These are phyloP conservation scores for Catharus ustulatus DNA, from an alignment of 2,797 vertebrate genomes.

Conservation along the genomic window DNA sequence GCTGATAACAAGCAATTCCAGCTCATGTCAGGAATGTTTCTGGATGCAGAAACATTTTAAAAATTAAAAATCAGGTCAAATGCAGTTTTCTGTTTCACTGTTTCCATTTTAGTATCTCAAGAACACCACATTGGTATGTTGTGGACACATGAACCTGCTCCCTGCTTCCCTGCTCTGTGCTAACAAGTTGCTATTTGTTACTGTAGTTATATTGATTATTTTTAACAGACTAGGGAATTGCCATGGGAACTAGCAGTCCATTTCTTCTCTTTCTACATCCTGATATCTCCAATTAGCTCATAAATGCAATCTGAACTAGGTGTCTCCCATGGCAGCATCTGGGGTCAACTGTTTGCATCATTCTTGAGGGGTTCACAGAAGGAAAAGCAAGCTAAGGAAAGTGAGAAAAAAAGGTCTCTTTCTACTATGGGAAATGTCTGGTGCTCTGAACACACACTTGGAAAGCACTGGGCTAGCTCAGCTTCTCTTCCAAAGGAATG, in stretches of 20 bases:
- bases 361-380: background rate
- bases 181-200: background rate
- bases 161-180: background rate
- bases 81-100: background rate
- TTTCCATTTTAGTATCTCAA: background rate
- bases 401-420: background rate
- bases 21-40: background rate
- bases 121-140: accelerated
- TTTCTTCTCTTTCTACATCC: background rate
- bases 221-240: background rate
- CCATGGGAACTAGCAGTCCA: background rate
- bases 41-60: background rate
- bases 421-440: background rate
- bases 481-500: background rate
- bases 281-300: background rate
- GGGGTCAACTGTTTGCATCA: background rate
- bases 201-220: background rate
- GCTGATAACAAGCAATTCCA: background rate
- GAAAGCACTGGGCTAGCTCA: background rate
- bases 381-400: background rate
- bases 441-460: background rate
- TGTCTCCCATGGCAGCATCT: background rate
- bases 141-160: background rate
- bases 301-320: background rate
- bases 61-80: background rate